phyloP scores from a whole-genome alignment of 2,113 vertebrate genomes.

The Apodemus speciosus region DNA sequence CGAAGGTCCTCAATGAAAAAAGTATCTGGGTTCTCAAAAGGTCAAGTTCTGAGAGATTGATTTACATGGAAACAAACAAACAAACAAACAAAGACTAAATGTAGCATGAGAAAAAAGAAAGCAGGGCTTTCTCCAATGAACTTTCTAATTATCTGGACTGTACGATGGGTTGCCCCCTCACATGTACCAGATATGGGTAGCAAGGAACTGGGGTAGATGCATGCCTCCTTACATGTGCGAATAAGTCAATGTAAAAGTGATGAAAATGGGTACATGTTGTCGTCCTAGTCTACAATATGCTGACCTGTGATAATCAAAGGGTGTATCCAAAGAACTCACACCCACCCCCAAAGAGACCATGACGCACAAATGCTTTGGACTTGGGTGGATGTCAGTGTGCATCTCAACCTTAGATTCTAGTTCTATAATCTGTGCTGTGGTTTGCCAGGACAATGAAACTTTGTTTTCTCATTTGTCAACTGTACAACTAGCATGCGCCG shows the following conservation, averaged over 20 bases:
- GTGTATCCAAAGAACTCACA: neutral
- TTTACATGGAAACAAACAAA: neutral
- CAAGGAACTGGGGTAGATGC: neutral
- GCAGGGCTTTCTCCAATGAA: neutral
- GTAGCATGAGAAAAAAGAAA: neutral
- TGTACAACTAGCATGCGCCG: neutral
- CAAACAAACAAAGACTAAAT: neutral
- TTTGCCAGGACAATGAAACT: neutral
- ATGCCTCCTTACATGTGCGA: too few relatives aligned
- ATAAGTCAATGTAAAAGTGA: neutral
- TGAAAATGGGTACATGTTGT: neutral
- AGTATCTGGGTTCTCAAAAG: neutral
- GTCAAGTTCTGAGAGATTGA: neutral
- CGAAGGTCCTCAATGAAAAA: neutral
- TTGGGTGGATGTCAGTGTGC: too few relatives aligned
- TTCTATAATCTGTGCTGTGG: neutral
- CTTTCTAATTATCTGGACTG: rapidly evolving
- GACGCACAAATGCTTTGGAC: neutral
- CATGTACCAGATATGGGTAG: rapidly evolving
- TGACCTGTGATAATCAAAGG: neutral
- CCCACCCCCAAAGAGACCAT: neutral
- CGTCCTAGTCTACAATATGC: neutral
- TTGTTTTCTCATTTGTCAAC: neutral
- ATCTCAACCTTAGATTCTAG: neutral
- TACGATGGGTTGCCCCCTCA: rapidly evolving